Base-by-base conservation (phyloP, 2,113 vertebrate genomes). In the Microtus richardsoni region DNA sequence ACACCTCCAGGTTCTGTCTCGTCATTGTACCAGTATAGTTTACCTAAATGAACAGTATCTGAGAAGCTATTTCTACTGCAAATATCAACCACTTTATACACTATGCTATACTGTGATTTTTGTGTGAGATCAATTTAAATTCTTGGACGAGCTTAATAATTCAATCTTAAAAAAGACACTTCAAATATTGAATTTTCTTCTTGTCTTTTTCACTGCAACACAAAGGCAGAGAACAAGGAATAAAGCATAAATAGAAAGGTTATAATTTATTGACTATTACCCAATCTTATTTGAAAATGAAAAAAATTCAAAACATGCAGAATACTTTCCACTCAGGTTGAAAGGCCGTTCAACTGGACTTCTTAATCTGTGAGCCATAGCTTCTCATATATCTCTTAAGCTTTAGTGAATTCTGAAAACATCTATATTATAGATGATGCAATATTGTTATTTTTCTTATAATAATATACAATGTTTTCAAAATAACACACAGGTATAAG, bases 261-360 rank as follows among this genome's bases (percentile, higher is more conserved):
- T n/a, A 30, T 30, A 60, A 89, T 19, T 78, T 91, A 14, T n/a
- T 82, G 24, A 79, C 78, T 68, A 74, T 84, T 92, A 92, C 11
- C 68, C 62, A 82, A 33, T 66, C 33, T 94, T 94, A n/a, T 94
- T 64, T 70, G 39, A 91, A 79, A 94, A 66, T 36, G 2, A 88
- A 47, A 13, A 91, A 82, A 95, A 49, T 14, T 11, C 11, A 24
- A 73, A 95, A 83, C 16, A 44, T 10, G 77, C 6, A 87, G 33
- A 49, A 88, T 74, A 26, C 28, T 16, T 19, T 24, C 7, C n/a
- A 86, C 64, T 96, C 47, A 75, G 24, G 11, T 86, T 77, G 49
- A 82, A 75, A 80, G 14, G 8, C 7, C 66, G 2, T 87, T 94
- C 4, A 60, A 5, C 93, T 88, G 47, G 78, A 14, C 44, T 52